Percentiles rank a stretch among this genome's conserved stretches.
Evolutionary conservation across 2,888 invertebrate genomes (phyloP).

Genomic region (Panopea generosa): DNA sequence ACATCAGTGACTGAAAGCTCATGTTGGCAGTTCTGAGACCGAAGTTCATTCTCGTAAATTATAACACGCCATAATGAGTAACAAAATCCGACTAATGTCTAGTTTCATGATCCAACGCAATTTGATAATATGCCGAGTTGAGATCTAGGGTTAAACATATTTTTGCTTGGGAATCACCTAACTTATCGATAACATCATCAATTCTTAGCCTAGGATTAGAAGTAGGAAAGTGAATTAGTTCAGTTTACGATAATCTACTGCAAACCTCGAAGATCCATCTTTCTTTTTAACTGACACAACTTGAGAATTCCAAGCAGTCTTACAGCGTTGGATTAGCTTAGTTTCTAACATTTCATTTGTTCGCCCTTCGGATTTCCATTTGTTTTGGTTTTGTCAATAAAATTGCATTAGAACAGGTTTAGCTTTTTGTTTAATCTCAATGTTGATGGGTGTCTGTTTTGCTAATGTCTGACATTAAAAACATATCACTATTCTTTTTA

Average conservation of each 20-base stretch:
- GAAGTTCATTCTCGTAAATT: slow-evolving; percentile 48
- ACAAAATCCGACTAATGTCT: too few relatives aligned
- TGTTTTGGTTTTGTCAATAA: slow-evolving; percentile 26
- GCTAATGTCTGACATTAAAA: not conserved
- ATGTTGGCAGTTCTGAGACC: slow-evolving; percentile 56
- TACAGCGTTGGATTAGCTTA: slow-evolving; percentile 40
- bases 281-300: slow-evolving; percentile 31
- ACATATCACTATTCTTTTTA: not conserved
- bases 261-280: slow-evolving; percentile 34
- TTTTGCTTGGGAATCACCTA: slow-evolving; percentile 27
- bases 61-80: slow-evolving; percentile 48
- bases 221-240: slow-evolving; percentile 36
- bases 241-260: slow-evolving; percentile 41
- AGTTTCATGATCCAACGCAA: slow-evolving; percentile 26
- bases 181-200: slow-evolving; percentile 39
- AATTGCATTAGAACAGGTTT: slow-evolving; percentile 34
- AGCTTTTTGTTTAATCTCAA: slow-evolving; percentile 25
- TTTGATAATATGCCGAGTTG: slow-evolving; percentile 32
- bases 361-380: slow-evolving; percentile 1
- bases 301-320: slow-evolving; percentile 43
- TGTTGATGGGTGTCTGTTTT: not conserved
- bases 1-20: slow-evolving; percentile 61
- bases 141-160: slow-evolving; percentile 30
- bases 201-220: slow-evolving; percentile 28
- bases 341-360: slow-evolving; percentile 35